Base-by-base conservation (phyloP, 1,140 invertebrate genomes). In the Mamestra configurata region DNA sequence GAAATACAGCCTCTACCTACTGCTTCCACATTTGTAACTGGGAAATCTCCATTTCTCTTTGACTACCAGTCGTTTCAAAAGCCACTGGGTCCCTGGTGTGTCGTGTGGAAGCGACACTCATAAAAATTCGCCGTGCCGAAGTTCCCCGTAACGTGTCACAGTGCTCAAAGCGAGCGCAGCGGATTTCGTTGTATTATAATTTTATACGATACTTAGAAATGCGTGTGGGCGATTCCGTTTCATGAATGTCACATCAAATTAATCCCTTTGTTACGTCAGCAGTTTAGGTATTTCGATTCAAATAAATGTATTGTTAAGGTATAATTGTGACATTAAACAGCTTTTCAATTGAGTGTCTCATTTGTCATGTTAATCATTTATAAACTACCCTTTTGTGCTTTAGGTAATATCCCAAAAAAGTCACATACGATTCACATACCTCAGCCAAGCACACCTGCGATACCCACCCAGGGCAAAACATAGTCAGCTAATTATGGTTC, bases 41-140 rank as follows among this genome's bases (percentile, higher is more conserved):
- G 79, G 84, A 92, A 94, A 93, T 92, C 90, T 92, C 91, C 90
- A 93, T 93, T 92, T 93, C 91, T 90, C 90, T 93, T 92, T 93
- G 91, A 91, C 90, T 92, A 84, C 83, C 85, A 90, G 89, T 85
- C 90, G 87, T 92, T 94, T 89, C 86, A 88, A 89, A 89, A 89
- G 88, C 91, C 88, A 87, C 90, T 80, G 89, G 81, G 83, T 90
- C 92, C 91, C 90, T 77, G 55, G 89, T 85, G 92, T 89, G 89
- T 92, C 89, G 90, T 93, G 80, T 87, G 82, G 79, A 87, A 86
- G 88, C 86, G 91, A 90, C 88, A 90, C 90, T 93, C 90, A 91
- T 93, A 93, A 94, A 94, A 93, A 94, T 92, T 92, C 89, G 86
- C 86, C 83, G 82, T 84, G 85, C 86, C 86, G 84, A 94, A 93